phyloP scores from a whole-genome alignment of 1,140 invertebrate genomes.

The Globodera rostochiensis region DNA sequence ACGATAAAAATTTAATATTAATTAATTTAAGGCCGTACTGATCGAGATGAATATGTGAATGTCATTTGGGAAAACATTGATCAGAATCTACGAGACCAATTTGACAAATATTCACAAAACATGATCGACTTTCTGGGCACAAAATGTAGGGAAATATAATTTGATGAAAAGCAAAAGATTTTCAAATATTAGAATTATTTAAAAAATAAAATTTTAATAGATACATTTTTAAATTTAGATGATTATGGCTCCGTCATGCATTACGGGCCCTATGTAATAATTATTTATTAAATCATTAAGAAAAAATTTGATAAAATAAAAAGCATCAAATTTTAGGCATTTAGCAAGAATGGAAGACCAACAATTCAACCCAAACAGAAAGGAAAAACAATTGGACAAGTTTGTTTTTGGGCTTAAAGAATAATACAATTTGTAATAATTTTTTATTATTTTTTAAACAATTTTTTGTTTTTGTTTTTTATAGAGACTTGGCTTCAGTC shows the following conservation, averaged over 20 bases:
- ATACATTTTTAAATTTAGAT: background rate
- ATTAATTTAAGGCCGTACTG: conserved; percentile 71
- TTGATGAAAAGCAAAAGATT: background rate
- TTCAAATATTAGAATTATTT: background rate
- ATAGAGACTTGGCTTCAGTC: conserved; percentile 65
- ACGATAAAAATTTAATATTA: conserved; percentile 27
- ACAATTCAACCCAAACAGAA: conserved; percentile 66
- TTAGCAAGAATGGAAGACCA: conserved; percentile 64
- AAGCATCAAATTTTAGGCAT: conserved; percentile 51
- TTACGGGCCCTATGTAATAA: conserved; percentile 10
- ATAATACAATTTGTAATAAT: too few species aligned
- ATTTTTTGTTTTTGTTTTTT: background rate
- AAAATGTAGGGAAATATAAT: conserved; percentile 60
- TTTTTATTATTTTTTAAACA: background rate
- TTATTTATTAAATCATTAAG: background rate
- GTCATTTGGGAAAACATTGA: conserved; percentile 66
- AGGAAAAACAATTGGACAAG: conserved; percentile 67
- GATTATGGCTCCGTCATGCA: conserved; percentile 34
- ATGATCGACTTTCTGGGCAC: conserved; percentile 63
- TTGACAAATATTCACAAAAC: conserved; percentile 60
- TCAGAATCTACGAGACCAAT: conserved; percentile 57
- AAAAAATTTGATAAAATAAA: background rate
- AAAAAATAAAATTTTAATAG: background rate
- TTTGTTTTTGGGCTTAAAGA: background rate
- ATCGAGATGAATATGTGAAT: conserved; percentile 66